Conservation (phyloP, 2,888 invertebrate genomes). For the Synergus umbraculus region DNA sequence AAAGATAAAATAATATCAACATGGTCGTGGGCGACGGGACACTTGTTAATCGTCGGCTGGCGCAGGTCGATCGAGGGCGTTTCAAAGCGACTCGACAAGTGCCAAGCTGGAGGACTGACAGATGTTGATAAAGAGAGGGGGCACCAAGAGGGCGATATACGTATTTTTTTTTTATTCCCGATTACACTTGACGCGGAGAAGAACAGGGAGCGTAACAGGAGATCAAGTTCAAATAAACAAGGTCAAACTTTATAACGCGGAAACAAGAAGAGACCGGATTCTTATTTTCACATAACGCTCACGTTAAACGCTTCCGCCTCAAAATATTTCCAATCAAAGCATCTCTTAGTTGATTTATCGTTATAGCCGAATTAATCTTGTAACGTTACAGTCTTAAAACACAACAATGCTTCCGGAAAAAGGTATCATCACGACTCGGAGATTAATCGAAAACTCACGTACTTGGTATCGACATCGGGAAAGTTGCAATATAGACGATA, state of each 20-base stretch:
- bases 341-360: not conserved
- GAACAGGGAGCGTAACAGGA: not conserved
- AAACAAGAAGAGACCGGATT: slow-evolving; percentile 7
- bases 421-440: not conserved
- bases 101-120: slow-evolving; percentile 15
- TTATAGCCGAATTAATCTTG: not conserved
- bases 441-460: not conserved
- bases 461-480: not conserved
- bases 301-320: not conserved
- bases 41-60: slow-evolving; percentile 26
- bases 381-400: not conserved
- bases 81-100: slow-evolving; percentile 27
- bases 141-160: slow-evolving; percentile 2
- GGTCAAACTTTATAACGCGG: not conserved
- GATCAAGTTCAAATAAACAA: slow-evolving; percentile 33
- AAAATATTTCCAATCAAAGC: not conserved
- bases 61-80: slow-evolving; percentile 35
- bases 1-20: not conserved
- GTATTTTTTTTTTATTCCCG: slow-evolving; percentile 22
- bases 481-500: not conserved
- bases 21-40: not conserved
- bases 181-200: not conserved
- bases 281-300: slow-evolving; percentile 1
- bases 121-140: slow-evolving; percentile 39
- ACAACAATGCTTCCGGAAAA: not conserved